phyloP scores from a whole-genome alignment of 2,888 invertebrate species.

The Agrochola lychnidis region DNA sequence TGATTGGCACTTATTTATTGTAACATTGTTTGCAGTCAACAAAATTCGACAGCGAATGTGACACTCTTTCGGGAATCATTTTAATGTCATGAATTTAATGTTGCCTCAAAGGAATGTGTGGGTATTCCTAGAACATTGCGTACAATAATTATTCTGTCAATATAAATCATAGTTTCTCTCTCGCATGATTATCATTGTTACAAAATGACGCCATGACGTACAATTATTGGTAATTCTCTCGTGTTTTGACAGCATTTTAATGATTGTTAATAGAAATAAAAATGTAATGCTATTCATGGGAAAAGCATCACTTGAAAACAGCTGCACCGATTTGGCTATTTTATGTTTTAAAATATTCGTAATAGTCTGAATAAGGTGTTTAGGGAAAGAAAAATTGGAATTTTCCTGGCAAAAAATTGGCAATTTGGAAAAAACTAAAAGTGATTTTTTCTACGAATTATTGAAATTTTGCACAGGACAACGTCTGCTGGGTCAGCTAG shows the following conservation, averaged over 20 bases:
- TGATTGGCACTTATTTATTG: not conserved
- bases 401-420: too few species aligned
- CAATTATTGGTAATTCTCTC: not conserved
- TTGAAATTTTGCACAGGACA: too few species aligned
- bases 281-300: too few species aligned
- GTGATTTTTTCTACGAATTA: too few species aligned
- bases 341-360: too few species aligned
- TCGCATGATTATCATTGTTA: not conserved
- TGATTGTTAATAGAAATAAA: too few species aligned
- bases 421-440: too few species aligned
- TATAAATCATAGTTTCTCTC: not conserved
- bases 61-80: not conserved
- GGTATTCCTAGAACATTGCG: not conserved
- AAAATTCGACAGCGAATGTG: not conserved
- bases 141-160: not conserved
- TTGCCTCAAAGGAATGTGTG: not conserved
- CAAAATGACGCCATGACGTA: not conserved
- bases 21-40: not conserved
- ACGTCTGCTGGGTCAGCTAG: too few species aligned
- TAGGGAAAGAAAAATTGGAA: too few species aligned
- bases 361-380: too few species aligned
- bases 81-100: not conserved
- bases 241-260: not conserved
- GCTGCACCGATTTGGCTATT: too few species aligned
- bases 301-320: too few species aligned